phyloP scores from a whole-genome alignment of 2,113 vertebrate genomes.

The Hyaena hyaena region DNA sequence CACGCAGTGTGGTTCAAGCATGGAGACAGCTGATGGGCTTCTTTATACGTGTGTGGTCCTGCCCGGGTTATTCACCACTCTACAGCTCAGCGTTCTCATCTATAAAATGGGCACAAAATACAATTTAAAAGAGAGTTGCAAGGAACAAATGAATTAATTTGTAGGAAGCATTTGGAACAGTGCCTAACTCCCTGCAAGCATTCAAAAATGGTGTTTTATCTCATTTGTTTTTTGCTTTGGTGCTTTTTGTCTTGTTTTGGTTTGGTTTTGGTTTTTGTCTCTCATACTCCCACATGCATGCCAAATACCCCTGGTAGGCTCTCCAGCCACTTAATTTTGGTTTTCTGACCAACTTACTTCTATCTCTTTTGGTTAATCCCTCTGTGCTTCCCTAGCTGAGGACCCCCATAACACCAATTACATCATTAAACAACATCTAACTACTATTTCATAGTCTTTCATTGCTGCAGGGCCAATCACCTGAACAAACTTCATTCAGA shows the following conservation, averaged over 20 bases:
- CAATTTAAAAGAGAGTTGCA: neutral
- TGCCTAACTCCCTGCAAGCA: neutral
- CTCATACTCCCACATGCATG: neutral
- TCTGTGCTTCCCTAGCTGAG: neutral
- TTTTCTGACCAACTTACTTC: neutral
- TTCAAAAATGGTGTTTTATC: neutral
- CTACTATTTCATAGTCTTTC: neutral
- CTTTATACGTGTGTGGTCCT: neutral
- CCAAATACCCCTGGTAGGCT: neutral
- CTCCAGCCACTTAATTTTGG: neutral
- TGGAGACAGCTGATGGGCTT: neutral
- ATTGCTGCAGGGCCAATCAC: neutral
- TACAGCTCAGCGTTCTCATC: neutral
- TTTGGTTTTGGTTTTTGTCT: neutral
- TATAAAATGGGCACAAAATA: neutral
- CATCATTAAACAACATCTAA: neutral
- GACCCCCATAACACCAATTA: neutral
- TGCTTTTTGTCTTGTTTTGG: neutral
- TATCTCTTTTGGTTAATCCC: neutral
- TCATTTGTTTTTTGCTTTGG: neutral
- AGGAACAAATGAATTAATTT: neutral
- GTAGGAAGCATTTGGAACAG: neutral
- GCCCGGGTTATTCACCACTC: neutral
- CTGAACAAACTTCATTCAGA: neutral
- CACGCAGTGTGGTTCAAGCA: accelerated